Evolutionary conservation across 2,113 vertebrate genomes (phyloP).

Genomic region (Cheilinus undulatus): DNA sequence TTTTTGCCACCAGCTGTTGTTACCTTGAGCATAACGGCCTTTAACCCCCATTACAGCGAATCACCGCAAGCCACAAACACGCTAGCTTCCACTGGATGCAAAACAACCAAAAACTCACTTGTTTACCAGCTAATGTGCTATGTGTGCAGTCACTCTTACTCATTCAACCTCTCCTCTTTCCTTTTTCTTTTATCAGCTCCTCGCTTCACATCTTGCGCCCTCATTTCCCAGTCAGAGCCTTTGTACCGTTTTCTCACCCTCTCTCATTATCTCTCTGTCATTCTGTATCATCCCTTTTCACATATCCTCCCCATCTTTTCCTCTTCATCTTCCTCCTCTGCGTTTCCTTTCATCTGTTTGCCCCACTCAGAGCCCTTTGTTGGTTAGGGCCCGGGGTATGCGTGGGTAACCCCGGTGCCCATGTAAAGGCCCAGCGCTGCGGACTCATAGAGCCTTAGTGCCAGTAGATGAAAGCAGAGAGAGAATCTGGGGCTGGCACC

Average conservation of each 20-base stretch:
- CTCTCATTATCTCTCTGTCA: conserved; percentile 54
- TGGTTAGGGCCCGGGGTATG: conserved; percentile 75
- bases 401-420: conserved; percentile 82
- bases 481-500: conserved; percentile 82
- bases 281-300: conserved; percentile 57
- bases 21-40: conserved; percentile 81
- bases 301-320: conserved; percentile 26
- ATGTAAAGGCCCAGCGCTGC: conserved; percentile 72
- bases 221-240: conserved; percentile 14
- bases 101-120: conserved; percentile 80
- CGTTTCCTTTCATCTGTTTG: conserved; percentile 71
- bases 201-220: conserved; percentile 39
- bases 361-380: conserved; percentile 74
- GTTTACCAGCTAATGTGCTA: conserved; percentile 82
- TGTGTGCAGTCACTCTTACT: conserved; percentile 50
- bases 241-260: conserved; percentile 47
- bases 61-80: conserved; percentile 80
- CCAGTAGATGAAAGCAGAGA: conserved; percentile 81
- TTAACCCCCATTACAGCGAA: conserved; percentile 76
- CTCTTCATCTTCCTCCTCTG: conserved; percentile 43
- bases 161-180: conserved; percentile 22
- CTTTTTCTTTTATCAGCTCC: conserved; percentile 28
- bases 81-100: conserved; percentile 74
- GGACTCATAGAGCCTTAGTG: conserved; percentile 72
- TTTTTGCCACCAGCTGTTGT: conserved; percentile 80